phyloP scores from a whole-genome alignment of 2,113 vertebrate species.

The Chauna torquata region DNA sequence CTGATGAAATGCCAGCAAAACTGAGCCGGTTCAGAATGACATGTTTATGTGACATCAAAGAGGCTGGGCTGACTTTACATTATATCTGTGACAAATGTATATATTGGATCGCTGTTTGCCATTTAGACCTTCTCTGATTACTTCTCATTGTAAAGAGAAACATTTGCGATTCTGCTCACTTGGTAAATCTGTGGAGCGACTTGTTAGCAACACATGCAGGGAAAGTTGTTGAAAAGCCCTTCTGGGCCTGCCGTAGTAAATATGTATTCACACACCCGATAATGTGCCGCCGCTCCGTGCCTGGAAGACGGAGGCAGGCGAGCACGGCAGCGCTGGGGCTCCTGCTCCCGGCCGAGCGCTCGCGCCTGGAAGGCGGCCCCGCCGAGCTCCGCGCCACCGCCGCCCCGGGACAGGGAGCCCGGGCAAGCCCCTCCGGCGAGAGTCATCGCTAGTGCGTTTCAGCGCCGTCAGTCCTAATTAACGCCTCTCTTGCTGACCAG shows the following conservation, averaged over 20 bases:
- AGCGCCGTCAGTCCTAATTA: background rate
- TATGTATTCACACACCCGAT: constrained; percentile 68
- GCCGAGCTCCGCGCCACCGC: too few species aligned
- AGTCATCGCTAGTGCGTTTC: background rate
- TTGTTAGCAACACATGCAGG: constrained; percentile 67
- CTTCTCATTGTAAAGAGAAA: constrained; percentile 67
- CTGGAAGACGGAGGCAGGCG: constrained; percentile 31
- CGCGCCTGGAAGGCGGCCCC: too few species aligned
- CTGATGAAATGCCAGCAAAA: constrained; percentile 67
- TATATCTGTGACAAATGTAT: constrained; percentile 74
- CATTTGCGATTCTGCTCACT: constrained; percentile 69
- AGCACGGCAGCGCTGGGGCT: background rate
- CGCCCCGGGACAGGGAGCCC: fast-evolving
- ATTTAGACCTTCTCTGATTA: constrained; percentile 70
- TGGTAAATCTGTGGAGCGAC: constrained; percentile 62
- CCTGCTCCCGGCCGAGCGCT: background rate
- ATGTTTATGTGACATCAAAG: constrained; percentile 74
- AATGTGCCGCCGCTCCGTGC: constrained; percentile 52
- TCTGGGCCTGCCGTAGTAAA: constrained; percentile 63
- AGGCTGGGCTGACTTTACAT: constrained; percentile 63
- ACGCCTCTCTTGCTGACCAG: constrained; percentile 16
- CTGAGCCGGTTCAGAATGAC: constrained; percentile 70
- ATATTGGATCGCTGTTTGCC: constrained; percentile 61
- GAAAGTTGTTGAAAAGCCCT: constrained; percentile 69
- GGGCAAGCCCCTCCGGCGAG: background rate